These are phyloP conservation scores for Zootoca vivipara DNA, from an alignment of 2,113 vertebrate genomes.

Conservation along the genomic window DNA sequence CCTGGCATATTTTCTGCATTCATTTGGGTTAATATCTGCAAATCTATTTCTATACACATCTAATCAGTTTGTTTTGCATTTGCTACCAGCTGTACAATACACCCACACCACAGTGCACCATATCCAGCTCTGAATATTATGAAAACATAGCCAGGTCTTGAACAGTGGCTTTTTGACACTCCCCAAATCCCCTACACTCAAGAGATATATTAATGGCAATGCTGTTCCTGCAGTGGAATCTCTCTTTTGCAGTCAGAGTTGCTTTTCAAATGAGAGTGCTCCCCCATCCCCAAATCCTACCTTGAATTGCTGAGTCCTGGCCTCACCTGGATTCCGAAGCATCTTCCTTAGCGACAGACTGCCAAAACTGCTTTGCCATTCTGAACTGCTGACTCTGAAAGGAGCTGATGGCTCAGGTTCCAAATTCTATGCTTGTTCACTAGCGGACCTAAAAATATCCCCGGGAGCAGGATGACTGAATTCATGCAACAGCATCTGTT, in stretches of 20 bases:
- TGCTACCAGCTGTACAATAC: not conserved
- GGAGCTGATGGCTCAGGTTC: conserved; percentile 4
- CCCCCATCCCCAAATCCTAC: not conserved
- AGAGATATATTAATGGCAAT: not conserved
- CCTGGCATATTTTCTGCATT: not conserved
- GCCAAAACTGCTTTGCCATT: not conserved
- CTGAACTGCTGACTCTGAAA: not conserved
- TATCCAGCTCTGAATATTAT: not conserved
- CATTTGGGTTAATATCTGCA: not conserved
- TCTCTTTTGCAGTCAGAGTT: not conserved
- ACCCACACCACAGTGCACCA: not conserved
- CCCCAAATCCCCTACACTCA: no score
- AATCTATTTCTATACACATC: not conserved
- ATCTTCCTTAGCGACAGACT: not conserved
- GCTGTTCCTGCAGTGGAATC: not conserved
- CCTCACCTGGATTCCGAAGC: not conserved
- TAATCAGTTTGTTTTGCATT: not conserved
- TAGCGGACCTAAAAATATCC: conserved; percentile 56
- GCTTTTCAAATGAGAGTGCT: not conserved
- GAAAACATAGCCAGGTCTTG: not conserved
- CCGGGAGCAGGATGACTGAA: conserved; percentile 17
- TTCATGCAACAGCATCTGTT: conserved; percentile 15
- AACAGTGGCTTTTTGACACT: not conserved
- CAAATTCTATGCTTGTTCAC: conserved; percentile 34
- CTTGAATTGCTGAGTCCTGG: not conserved